These are phyloP conservation scores for Cettia cetti DNA, from an alignment of 2,113 vertebrate genomes.

Conservation along the genomic window DNA sequence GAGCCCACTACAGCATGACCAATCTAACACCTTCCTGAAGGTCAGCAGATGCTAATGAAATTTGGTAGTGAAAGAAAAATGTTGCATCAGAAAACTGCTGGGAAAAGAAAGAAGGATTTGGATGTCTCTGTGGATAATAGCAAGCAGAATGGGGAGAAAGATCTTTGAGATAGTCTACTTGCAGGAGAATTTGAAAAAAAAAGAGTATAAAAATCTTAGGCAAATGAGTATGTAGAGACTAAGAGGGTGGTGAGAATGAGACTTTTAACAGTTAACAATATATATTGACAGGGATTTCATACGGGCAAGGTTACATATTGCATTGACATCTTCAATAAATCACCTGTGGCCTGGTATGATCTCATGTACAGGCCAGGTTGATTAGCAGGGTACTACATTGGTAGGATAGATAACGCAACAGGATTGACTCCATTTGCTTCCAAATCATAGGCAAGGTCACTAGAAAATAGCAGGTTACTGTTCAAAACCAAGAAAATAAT, in stretches of 20 bases:
- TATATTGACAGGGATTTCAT: background rate
- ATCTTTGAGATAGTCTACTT: background rate
- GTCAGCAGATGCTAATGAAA: background rate
- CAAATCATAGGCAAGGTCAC: background rate
- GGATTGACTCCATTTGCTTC: background rate
- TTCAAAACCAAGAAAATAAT: background rate
- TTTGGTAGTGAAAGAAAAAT: background rate
- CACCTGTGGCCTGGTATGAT: background rate
- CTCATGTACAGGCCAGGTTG: background rate
- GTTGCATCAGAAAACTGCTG: background rate
- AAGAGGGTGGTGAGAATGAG: background rate
- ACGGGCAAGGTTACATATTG: rapidly evolving
- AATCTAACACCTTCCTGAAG: background rate
- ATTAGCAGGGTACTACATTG: background rate
- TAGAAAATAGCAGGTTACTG: background rate
- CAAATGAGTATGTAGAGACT: background rate
- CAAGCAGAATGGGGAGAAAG: background rate
- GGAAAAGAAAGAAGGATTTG: background rate
- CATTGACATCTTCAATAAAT: background rate
- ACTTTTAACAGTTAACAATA: background rate
- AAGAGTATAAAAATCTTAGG: background rate
- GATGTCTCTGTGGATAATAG: background rate
- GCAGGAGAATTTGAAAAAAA: background rate
- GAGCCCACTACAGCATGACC: background rate
- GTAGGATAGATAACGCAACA: background rate